A percentile compares a stretch with the other conserved stretches of the same genome.
phyloP scores from a whole-genome alignment of 2,113 vertebrate genomes.

The Bettongia penicillata region DNA sequence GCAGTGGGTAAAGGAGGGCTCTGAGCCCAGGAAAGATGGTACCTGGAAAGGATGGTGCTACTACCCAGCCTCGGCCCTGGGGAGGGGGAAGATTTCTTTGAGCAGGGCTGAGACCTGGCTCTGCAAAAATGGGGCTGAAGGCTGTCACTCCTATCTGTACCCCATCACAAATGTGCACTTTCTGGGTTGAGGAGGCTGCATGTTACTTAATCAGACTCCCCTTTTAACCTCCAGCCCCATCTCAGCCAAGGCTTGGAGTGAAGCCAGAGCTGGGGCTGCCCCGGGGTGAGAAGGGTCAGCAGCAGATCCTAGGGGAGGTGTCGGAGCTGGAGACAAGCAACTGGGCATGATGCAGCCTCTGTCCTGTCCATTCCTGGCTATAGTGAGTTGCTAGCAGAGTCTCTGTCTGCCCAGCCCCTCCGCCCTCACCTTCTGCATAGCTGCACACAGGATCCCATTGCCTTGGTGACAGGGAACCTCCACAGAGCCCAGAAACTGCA shows the following conservation, averaged over 20 bases:
- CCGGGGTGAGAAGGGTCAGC: neutral
- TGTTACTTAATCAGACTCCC: neutral
- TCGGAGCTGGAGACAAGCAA: neutral
- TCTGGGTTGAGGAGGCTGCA: neutral
- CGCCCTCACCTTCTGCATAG: conserved; percentile 95
- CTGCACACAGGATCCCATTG: conserved; percentile 95
- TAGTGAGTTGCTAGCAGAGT: fast-evolving
- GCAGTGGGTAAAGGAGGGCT: neutral
- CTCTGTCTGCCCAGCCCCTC: no score
- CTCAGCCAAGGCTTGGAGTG: neutral
- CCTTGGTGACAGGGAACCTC: conserved; percentile 98
- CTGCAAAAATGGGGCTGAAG: neutral
- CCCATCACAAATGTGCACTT: neutral
- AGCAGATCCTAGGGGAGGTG: neutral
- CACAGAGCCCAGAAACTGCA: conserved; percentile 97
- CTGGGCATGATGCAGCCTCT: neutral
- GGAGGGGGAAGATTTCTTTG: neutral
- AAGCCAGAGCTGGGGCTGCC: neutral
- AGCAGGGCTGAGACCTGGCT: neutral
- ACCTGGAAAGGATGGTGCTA: no score
- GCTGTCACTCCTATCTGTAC: no score
- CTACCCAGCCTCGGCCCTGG: neutral
- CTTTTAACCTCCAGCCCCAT: neutral
- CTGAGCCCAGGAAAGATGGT: neutral
- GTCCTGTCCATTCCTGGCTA: neutral